Base-by-base conservation (phyloP, 2,888 invertebrate genomes). In the Patella pellucida region DNA sequence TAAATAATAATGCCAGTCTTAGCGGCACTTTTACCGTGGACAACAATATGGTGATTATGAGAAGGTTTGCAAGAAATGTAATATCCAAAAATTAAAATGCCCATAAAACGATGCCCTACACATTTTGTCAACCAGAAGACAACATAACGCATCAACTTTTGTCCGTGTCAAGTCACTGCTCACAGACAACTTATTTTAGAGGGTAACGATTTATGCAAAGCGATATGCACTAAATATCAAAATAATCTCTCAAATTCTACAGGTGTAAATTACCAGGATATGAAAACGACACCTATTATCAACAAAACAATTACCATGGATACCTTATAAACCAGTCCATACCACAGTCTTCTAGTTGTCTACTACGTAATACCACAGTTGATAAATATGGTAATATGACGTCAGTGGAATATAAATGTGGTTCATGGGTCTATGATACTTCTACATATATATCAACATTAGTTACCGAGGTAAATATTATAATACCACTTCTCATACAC, bases 391-490 rank as follows among this genome's bases (percentile, higher is more conserved):
- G 62, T 62, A 62, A 62, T 19, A 62, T 62, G 9, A 62, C 19
- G n/a, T 19, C 23, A 19, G 62, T 62, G n/a, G 19, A 62, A 62
- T 62, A 62, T 62, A 62, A 62, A 62, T 62, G 62, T 62, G 7
- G 23, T 62, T 62, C 62, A 11, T 62, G 62, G 62, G 62, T 62
- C 19, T 62, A 62, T 62, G 62, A 62, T 62, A 62, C 62, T 2
- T 19, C 62, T 23, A 62, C 62, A 12, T 62, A 19, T 12, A 62
- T 23, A n/a, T 62, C 62, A 19, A 62, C 62, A 62, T 19, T 62
- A 9, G 62, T 62, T 19, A 62, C 62, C 2, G 62, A 62, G 62
- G 62, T 62, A 19, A 62, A 23, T 62, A 4, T 4, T 11, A 19
- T 19, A 23, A 62, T 56, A 19, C 19, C 3, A 19, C 56, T 56